A percentile compares a stretch with the other conserved stretches of the same genome.
These are phyloP conservation scores for Psilopsiagon aurifrons DNA, from an alignment of 2,113 vertebrate genomes.

Conservation along the genomic window DNA sequence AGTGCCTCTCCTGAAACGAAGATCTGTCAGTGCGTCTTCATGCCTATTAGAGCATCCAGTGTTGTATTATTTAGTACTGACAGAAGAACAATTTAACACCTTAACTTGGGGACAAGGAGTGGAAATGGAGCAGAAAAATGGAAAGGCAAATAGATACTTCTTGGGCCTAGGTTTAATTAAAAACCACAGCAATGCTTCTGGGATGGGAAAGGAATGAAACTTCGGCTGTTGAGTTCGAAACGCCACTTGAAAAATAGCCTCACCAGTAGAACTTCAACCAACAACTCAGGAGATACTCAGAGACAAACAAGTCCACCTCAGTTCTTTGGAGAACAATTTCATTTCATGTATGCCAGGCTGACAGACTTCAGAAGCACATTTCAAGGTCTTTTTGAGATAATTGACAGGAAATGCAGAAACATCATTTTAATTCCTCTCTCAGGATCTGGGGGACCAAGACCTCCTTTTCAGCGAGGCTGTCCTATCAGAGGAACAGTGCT, in stretches of 20 bases:
- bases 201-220: not conserved
- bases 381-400: conserved; percentile 34
- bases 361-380: not conserved
- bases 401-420: not conserved
- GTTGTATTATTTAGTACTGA: not conserved
- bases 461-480: not conserved
- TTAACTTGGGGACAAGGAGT: not conserved
- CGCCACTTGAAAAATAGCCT: not conserved
- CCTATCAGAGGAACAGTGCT: not conserved
- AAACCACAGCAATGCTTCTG: fast-evolving
- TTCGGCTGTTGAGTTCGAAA: not conserved
- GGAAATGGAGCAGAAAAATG: conserved; percentile 19
- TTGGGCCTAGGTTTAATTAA: not conserved
- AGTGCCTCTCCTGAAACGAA: not conserved
- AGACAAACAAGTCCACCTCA: not conserved
- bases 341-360: not conserved
- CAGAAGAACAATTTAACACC: conserved; percentile 40
- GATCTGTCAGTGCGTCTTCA: not conserved
- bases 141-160: not conserved
- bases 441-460: conserved; percentile 21
- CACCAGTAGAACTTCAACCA: not conserved
- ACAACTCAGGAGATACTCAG: not conserved
- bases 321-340: not conserved
- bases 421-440: conserved; percentile 39
- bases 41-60: not conserved